Conservation (phyloP, 2,113 vertebrate species). For the Phocoena sinus region DNA sequence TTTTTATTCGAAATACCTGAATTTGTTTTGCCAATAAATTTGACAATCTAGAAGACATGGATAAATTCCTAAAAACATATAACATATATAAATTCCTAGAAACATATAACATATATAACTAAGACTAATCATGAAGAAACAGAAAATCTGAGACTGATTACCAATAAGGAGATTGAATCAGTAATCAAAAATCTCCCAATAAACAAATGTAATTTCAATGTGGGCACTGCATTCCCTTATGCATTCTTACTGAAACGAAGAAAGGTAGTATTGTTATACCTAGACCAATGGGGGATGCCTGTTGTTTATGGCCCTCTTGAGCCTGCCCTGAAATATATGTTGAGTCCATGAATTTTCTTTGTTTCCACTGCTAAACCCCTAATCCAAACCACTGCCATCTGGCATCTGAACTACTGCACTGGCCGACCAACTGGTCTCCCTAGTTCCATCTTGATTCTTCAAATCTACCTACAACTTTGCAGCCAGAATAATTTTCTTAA, state of each 20-base stretch:
- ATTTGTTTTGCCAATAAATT: neutral
- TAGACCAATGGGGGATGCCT: neutral
- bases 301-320: neutral
- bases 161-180: neutral
- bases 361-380: neutral
- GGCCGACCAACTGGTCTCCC: neutral
- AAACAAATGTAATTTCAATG: neutral
- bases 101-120: no score
- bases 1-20: neutral
- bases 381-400: neutral
- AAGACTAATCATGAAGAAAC: no score
- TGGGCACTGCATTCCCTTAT: neutral
- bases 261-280: neutral
- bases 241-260: neutral
- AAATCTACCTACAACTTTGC: neutral
- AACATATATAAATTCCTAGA: no score
- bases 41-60: neutral
- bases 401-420: neutral
- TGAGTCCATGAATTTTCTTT: neutral
- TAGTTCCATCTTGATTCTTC: neutral
- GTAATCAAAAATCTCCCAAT: neutral
- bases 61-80: no score
- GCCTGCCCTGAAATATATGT: neutral
- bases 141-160: neutral
- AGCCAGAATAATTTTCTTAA: neutral